phyloP scores from a whole-genome alignment of 2,888 invertebrate genomes.

The Melieria crassipennis region DNA sequence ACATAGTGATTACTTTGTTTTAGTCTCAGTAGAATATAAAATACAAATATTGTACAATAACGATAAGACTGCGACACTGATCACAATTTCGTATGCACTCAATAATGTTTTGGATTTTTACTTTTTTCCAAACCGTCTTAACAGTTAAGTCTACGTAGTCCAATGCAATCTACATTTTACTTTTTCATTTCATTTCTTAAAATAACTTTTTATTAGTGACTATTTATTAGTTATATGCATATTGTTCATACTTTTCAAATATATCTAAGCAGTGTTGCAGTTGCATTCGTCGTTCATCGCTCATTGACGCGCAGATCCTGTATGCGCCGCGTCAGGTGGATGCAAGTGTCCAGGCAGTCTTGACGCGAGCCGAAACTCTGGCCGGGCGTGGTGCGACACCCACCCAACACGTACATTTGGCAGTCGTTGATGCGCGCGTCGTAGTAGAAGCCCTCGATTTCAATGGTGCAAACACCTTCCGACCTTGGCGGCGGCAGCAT shows the following conservation, averaged over 20 bases:
- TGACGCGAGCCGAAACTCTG: slow-evolving; percentile 60
- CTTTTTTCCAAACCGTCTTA: no score
- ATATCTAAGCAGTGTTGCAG: neutral
- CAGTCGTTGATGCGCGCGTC: slow-evolving; percentile 56
- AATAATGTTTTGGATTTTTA: no score
- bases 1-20: no score
- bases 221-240: neutral
- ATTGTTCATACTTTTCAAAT: neutral
- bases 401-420: slow-evolving; percentile 56
- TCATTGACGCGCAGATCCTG: slow-evolving; percentile 56
- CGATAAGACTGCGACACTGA: no score
- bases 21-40: no score
- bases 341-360: slow-evolving; percentile 58
- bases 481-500: slow-evolving; percentile 57
- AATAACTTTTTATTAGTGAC: neutral
- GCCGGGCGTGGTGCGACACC: slow-evolving; percentile 56
- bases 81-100: no score
- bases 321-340: slow-evolving; percentile 54
- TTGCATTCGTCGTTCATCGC: slow-evolving; percentile 32
- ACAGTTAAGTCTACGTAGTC: no score
- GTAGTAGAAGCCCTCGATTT: slow-evolving; percentile 61
- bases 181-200: no score
- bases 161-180: no score
- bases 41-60: no score
- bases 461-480: slow-evolving; percentile 59